Base-by-base conservation (phyloP, 2,113 vertebrate genomes). In the Amphilophus citrinellus region DNA sequence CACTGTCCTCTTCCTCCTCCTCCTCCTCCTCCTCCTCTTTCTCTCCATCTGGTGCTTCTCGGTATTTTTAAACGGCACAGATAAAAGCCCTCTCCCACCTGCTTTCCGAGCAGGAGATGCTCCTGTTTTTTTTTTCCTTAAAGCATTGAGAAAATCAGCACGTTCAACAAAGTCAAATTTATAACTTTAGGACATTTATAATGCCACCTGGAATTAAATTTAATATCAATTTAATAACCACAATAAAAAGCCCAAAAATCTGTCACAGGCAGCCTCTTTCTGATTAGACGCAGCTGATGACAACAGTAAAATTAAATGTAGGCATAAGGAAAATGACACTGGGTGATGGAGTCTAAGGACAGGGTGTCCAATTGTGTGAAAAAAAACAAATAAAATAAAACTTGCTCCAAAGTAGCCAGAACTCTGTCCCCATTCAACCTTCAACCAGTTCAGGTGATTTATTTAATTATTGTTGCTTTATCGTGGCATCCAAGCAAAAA, bases 41-140 rank as follows among this genome's bases (percentile, higher is more conserved):
- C 53, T 14, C 44, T 86, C 86, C 86, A 88, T 88, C 86, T 88
- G 89, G 15, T 76, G 53, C 73, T 77, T 71, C 71, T 76, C 68
- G 91, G 83, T 93, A 91, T 91, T 93, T 92, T 89, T 89, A 91
- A 92, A 82, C 80, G 87, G 79, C 32, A 1, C 24, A 89, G 84
- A 91, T 91, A 88, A 92, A 91, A 84, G 87, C 83, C 83, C 83
- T 50, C 83, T 82, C 82, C 85, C 86, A 88, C 84, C 89, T 91
- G 85, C 78, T 86, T 77, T 80, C 89, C 73, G 61, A 78, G 76
- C 57, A 81, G 77, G 59, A 81, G 75, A 56, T 6, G 61, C 62
- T 68, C 2, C 10, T n/a, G 32, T 32, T 32, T 6, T 80, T 6
- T 80, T 42, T 42, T 37, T 37, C 2, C 35, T 37, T 7, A 37